These are phyloP conservation scores for Pherbina coryleti DNA, from an alignment of 2,888 invertebrate species.

Conservation along the genomic window DNA sequence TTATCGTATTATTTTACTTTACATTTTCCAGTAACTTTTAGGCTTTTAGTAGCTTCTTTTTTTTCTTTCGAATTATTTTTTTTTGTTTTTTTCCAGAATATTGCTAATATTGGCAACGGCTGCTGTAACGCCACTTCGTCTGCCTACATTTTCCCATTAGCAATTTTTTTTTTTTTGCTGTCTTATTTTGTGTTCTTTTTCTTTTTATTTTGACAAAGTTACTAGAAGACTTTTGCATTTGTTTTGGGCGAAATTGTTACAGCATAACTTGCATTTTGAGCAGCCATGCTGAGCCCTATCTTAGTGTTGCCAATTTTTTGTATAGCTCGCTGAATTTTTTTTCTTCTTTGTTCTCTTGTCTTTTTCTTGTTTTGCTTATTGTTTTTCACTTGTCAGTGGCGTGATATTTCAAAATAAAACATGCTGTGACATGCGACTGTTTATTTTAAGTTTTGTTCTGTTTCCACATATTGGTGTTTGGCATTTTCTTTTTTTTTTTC, in stretches of 20 bases:
- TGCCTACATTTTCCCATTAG: background rate
- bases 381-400: background rate
- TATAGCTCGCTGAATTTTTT: background rate
- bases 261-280: slow-evolving; percentile 48
- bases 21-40: slow-evolving; percentile 38
- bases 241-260: slow-evolving; percentile 46
- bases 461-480: no score
- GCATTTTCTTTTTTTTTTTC: no score
- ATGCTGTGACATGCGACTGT: background rate
- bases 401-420: slow-evolving; percentile 22
- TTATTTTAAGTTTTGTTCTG: no score
- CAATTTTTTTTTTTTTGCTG: background rate
- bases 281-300: background rate
- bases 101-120: slow-evolving; percentile 37
- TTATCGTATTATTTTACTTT: slow-evolving; percentile 35
- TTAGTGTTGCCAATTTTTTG: slow-evolving; percentile 11
- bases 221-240: slow-evolving; percentile 8
- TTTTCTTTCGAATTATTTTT: slow-evolving; percentile 7
- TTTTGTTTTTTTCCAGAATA: background rate
- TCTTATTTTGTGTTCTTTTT: background rate
- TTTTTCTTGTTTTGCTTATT: background rate
- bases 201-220: background rate
- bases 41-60: slow-evolving; percentile 23
- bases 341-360: background rate
- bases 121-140: background rate